phyloP scores from a whole-genome alignment of 2,113 vertebrate genomes.

The Protomyctophum bolini region DNA sequence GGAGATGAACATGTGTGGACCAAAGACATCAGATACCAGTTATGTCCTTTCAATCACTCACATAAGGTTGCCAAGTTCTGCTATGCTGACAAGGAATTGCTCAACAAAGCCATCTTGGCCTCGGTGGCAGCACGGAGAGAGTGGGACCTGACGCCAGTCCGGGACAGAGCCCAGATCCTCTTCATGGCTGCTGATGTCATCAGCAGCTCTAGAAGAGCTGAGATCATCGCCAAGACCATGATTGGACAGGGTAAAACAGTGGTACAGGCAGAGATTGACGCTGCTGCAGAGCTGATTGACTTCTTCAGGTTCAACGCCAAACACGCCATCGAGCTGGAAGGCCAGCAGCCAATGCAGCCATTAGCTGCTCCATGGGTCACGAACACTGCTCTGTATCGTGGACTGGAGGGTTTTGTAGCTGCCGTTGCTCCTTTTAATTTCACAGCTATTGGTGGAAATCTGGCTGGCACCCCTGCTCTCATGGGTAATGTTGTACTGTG shows the following conservation, averaged over 20 bases:
- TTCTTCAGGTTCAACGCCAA: slow-evolving; percentile 97
- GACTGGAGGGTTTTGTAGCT: slow-evolving; percentile 94
- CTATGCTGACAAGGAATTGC: slow-evolving; percentile 91
- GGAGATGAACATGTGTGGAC: slow-evolving; percentile 95
- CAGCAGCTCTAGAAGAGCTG: slow-evolving; percentile 84
- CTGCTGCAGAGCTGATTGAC: slow-evolving; percentile 91
- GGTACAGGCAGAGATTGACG: slow-evolving; percentile 94
- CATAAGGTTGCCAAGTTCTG: slow-evolving; percentile 96
- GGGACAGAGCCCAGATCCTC: slow-evolving; percentile 90
- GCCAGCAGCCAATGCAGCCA: slow-evolving; percentile 89
- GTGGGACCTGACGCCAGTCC: slow-evolving; percentile 90
- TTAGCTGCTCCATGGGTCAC: slow-evolving; percentile 80
- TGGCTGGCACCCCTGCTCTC: slow-evolving; percentile 88
- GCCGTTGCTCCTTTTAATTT: slow-evolving; percentile 97
- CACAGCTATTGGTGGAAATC: slow-evolving; percentile 95
- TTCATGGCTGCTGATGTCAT: slow-evolving; percentile 91
- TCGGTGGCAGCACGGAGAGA: slow-evolving; percentile 86
- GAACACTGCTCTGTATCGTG: slow-evolving; percentile 91
- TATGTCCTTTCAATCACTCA: slow-evolving; percentile 90
- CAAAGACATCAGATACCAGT: slow-evolving; percentile 82
- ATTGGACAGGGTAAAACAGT: slow-evolving; percentile 95
- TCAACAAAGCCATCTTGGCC: slow-evolving; percentile 88
- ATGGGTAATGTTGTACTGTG: slow-evolving; percentile 98
- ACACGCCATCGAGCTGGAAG: slow-evolving; percentile 86
- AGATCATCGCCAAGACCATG: slow-evolving; percentile 96